phyloP scores from a whole-genome alignment of 2,797 vertebrate genomes.

The Liparis tanakae region DNA sequence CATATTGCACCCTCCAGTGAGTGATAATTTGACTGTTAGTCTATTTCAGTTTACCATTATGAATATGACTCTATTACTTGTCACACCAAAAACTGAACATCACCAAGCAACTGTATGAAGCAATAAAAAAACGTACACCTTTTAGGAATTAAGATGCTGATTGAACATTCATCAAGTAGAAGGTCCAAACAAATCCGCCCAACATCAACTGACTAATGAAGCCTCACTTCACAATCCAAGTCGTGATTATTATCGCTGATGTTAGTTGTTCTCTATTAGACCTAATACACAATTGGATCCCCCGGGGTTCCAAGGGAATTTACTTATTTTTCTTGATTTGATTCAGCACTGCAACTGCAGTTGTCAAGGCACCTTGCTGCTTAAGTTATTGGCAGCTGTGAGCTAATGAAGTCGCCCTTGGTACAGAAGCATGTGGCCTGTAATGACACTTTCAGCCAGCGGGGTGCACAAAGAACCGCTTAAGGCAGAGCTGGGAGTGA shows the following conservation, averaged over 20 bases:
- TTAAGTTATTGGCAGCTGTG: conserved; percentile 54
- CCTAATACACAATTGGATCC: conserved; percentile 39
- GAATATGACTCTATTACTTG: neutral
- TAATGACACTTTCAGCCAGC: conserved; percentile 37
- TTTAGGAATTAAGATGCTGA: neutral
- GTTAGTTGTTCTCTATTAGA: conserved; percentile 35
- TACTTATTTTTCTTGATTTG: conserved; percentile 48
- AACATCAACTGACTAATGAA: conserved; percentile 25
- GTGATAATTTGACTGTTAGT: neutral
- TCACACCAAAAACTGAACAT: neutral
- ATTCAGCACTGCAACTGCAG: conserved; percentile 22
- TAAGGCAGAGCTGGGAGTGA: conserved; percentile 31
- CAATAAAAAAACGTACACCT: neutral
- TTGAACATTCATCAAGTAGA: conserved; percentile 12
- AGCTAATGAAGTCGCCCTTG: conserved; percentile 57
- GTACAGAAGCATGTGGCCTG: conserved; percentile 23
- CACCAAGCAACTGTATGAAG: neutral
- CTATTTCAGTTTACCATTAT: neutral
- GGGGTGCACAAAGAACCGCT: conserved; percentile 42
- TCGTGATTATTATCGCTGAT: conserved; percentile 40
- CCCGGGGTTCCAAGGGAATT: conserved; percentile 5
- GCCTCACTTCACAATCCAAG: conserved; percentile 43
- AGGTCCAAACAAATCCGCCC: conserved; percentile 24
- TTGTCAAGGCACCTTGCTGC: conserved; percentile 53
- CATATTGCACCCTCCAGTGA: neutral